Evolutionary conservation across 2,888 invertebrate species (phyloP).

Genomic region (Arctia plantaginis): DNA sequence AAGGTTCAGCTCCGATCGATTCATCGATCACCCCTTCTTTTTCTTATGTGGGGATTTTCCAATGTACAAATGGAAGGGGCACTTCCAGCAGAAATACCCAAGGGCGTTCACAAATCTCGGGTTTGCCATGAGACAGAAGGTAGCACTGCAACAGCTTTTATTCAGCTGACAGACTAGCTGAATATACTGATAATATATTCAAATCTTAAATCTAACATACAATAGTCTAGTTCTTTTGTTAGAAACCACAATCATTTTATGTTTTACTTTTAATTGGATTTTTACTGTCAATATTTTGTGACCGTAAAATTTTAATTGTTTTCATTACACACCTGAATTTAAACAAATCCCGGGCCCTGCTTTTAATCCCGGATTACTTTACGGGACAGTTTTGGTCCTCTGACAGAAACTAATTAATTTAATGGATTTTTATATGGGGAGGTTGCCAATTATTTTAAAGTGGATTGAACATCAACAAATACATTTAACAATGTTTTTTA

Average conservation of each 20-base stretch:
- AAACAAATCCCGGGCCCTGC: slow-evolving; percentile 9
- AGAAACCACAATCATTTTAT: not conserved
- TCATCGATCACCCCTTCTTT: no score
- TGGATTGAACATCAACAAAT: not conserved
- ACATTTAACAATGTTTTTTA: not conserved
- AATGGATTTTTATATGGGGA: slow-evolving; percentile 2
- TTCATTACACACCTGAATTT: slow-evolving; percentile 33
- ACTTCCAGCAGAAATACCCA: not conserved
- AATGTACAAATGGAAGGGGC: no score
- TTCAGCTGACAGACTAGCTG: no score
- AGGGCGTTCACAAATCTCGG: not conserved
- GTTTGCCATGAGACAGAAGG: not conserved
- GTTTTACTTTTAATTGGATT: not conserved
- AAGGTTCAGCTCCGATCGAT: no score
- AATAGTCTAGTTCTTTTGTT: not conserved
- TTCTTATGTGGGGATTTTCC: no score
- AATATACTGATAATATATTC: not conserved
- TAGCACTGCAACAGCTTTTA: no score
- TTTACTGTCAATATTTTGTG: not conserved
- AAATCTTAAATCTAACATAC: not conserved
- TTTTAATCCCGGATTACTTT: slow-evolving; percentile 34
- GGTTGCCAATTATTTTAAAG: not conserved
- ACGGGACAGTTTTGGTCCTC: slow-evolving; percentile 26
- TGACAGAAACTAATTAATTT: slow-evolving; percentile 38
- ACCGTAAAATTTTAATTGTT: slow-evolving; percentile 42